phyloP scores from a whole-genome alignment of 64 coral and sea anemone species.

The Exaiptasia diaphana region DNA sequence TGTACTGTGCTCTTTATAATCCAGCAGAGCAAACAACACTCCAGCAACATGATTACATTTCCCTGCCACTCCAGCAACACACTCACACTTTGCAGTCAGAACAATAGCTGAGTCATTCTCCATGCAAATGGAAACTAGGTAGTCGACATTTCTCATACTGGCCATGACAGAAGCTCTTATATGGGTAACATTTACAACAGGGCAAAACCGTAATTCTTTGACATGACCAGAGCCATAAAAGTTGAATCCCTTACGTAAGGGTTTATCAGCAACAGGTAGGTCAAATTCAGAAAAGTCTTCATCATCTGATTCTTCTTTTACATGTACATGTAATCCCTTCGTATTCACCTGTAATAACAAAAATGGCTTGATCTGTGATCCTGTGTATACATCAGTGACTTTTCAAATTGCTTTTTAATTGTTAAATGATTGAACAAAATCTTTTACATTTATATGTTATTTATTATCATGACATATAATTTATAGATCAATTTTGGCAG shows the following conservation, averaged over 20 bases:
- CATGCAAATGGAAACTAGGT: not conserved
- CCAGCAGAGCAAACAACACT: not conserved
- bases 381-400: too few species aligned
- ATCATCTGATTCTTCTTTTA: too few species aligned
- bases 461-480: too few species aligned
- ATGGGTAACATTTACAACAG: not conserved
- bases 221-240: slow-evolving; percentile 8
- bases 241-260: not conserved
- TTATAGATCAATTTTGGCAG: too few species aligned
- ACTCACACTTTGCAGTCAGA: not conserved
- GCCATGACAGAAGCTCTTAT: not conserved
- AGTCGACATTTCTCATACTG: not conserved
- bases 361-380: too few species aligned
- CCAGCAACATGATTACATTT: slow-evolving; percentile 1
- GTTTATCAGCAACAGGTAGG: not conserved
- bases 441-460: too few species aligned
- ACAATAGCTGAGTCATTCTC: not conserved
- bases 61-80: not conserved
- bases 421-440: too few species aligned
- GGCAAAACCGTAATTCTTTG: not conserved
- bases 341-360: too few species aligned
- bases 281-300: not conserved
- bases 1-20: not conserved
- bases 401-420: too few species aligned
- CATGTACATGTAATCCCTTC: too few species aligned